These are phyloP conservation scores for Thamnophis sirtalis DNA, from an alignment of 2,113 vertebrate species.

Conservation along the genomic window DNA sequence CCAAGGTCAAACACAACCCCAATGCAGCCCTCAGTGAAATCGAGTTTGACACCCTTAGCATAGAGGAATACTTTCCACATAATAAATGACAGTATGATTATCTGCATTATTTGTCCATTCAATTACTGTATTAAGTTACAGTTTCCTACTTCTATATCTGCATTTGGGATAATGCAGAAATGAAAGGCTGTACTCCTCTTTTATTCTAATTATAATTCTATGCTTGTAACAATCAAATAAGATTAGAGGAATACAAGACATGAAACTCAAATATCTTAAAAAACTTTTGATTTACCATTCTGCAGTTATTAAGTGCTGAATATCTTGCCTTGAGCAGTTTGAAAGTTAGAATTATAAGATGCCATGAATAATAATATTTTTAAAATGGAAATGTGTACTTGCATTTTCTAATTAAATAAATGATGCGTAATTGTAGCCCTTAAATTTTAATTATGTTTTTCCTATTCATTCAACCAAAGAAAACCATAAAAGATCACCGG, in stretches of 20 bases:
- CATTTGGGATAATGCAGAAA: neutral
- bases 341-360: neutral
- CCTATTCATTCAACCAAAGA: neutral
- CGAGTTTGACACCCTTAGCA: too few species aligned
- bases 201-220: neutral
- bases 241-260: neutral
- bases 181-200: neutral
- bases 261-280: neutral
- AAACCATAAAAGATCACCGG: neutral
- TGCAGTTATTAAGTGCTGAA: neutral
- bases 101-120: neutral
- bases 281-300: neutral
- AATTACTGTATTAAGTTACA: neutral
- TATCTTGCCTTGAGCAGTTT: neutral
- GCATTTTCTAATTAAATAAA: neutral
- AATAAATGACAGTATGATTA: neutral
- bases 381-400: neutral
- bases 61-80: neutral
- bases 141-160: neutral
- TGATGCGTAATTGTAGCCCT: neutral
- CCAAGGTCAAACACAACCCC: too few species aligned
- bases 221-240: neutral
- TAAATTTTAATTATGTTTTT: neutral
- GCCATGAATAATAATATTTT: neutral
- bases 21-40: too few species aligned